Percentiles rank a stretch among this genome's conserved stretches.
phyloP scores from a whole-genome alignment of 2,888 invertebrate genomes.

The Helicoverpa assulta region DNA sequence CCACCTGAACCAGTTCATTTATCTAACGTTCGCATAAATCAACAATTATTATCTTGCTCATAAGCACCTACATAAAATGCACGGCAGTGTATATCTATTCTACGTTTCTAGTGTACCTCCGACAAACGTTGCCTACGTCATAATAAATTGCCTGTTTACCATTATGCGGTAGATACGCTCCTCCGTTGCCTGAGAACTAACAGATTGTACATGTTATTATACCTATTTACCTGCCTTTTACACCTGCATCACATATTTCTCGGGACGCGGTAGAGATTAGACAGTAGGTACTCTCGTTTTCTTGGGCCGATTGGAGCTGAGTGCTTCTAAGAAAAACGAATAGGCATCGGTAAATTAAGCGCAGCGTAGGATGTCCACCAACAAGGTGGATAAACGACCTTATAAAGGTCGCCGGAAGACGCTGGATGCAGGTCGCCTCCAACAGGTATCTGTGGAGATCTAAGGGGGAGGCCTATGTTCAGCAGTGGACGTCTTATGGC shows the following conservation, averaged over 20 bases:
- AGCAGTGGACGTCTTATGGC: no score
- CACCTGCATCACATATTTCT: slow-evolving; percentile 10
- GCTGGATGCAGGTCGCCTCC: no score
- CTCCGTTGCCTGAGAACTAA: slow-evolving; percentile 36
- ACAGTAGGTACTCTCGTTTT: not conserved
- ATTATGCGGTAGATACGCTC: slow-evolving; percentile 42
- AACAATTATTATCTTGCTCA: slow-evolving; percentile 55
- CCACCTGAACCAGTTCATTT: slow-evolving; percentile 11
- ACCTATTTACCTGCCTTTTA: slow-evolving; percentile 43
- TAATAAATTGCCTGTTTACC: slow-evolving; percentile 60
- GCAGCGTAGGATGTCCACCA: no score
- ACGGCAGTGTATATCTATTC: slow-evolving; percentile 41
- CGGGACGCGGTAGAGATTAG: not conserved
- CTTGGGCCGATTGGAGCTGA: not conserved
- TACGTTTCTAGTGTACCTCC: slow-evolving; percentile 29
- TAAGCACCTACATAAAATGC: slow-evolving; percentile 41
- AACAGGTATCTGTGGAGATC: no score
- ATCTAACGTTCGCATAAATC: slow-evolving; percentile 53
- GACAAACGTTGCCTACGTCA: slow-evolving; percentile 34
- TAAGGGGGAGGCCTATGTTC: no score
- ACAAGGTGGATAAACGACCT: no score
- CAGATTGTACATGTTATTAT: slow-evolving; percentile 43
- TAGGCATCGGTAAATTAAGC: no score
- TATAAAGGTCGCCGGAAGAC: no score
- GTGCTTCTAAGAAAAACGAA: not conserved